Evolutionary conservation across 2,888 invertebrate species (phyloP).

Genomic region (Zygothrica quintamaculata): DNA sequence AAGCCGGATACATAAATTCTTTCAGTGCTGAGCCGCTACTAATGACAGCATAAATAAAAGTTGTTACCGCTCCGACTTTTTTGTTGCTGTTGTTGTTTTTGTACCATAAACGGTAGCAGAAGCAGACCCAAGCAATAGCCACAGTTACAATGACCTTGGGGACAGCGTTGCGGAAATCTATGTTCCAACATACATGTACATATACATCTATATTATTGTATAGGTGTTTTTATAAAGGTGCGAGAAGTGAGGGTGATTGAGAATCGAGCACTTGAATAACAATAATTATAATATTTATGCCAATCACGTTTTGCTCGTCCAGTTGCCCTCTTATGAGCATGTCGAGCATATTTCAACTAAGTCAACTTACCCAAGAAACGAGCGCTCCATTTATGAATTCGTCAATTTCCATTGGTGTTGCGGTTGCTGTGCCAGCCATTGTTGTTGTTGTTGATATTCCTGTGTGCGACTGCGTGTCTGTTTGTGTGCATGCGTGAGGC

Average conservation of each 20-base stretch:
- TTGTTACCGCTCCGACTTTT: constrained; percentile 8
- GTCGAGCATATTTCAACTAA: constrained; percentile 60
- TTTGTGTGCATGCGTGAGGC: constrained; percentile 31
- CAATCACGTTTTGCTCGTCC: constrained; percentile 56
- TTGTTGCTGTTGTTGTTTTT: constrained; percentile 33
- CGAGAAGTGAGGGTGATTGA: constrained; percentile 19
- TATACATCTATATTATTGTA: constrained; percentile 15
- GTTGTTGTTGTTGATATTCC: constrained; percentile 50
- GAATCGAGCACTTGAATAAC: constrained; percentile 52
- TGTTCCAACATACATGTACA: constrained; percentile 15
- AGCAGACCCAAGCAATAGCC: constrained; percentile 30
- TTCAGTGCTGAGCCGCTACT: constrained; percentile 33
- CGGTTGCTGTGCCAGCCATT: constrained; percentile 79
- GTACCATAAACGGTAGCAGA: constrained; percentile 49
- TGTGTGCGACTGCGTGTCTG: constrained; percentile 37
- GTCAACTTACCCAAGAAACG: constrained; percentile 92
- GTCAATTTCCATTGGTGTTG: constrained; percentile 89
- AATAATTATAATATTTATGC: constrained; percentile 42
- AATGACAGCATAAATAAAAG: constrained; percentile 59
- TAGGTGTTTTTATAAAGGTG: constrained; percentile 16
- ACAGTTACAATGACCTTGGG: constrained; percentile 75
- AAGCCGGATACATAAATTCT: constrained; percentile 42
- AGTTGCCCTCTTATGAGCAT: constrained; percentile 42
- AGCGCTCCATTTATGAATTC: constrained; percentile 93
- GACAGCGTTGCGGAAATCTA: constrained; percentile 44